Conservation (phyloP, 2,888 invertebrate genomes). For the Tolmerus cingulatus region DNA sequence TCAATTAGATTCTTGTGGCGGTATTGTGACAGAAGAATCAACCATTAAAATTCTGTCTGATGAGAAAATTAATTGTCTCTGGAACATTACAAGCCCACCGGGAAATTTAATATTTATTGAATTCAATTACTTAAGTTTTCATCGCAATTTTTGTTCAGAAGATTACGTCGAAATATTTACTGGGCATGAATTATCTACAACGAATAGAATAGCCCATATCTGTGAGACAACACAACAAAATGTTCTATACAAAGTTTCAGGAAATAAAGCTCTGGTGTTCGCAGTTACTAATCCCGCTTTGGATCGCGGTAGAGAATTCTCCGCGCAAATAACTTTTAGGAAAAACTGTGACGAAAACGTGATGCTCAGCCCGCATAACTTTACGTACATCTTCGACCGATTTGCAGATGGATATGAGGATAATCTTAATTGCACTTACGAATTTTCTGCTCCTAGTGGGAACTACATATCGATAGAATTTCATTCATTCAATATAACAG, state of each 20-base stretch:
- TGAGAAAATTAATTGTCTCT: slow-evolving; percentile 70
- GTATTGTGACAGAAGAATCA: slow-evolving; percentile 70
- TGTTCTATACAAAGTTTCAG: slow-evolving; percentile 69
- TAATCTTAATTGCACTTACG: slow-evolving; percentile 79
- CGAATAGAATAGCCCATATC: slow-evolving; percentile 67
- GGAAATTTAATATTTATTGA: slow-evolving; percentile 71
- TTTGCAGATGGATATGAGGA: not conserved
- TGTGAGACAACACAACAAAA: slow-evolving; percentile 69
- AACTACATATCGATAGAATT: slow-evolving; percentile 71
- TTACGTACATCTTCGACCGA: slow-evolving; percentile 57
- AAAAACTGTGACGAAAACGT: slow-evolving; percentile 76
- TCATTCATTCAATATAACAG: slow-evolving; percentile 65
- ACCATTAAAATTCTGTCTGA: slow-evolving; percentile 65
- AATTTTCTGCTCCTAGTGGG: slow-evolving; percentile 68
- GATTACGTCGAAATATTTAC: slow-evolving; percentile 73
- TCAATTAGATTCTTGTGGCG: slow-evolving; percentile 75
- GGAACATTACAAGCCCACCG: slow-evolving; percentile 77
- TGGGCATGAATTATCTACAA: slow-evolving; percentile 56
- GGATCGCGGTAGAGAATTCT: slow-evolving; percentile 66
- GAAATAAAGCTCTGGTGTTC: slow-evolving; percentile 68
- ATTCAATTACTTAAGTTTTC: slow-evolving; percentile 68
- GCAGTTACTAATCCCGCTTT: slow-evolving; percentile 63
- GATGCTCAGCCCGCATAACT: slow-evolving; percentile 64
- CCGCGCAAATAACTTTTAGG: slow-evolving; percentile 70
- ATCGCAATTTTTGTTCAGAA: slow-evolving; percentile 65